Evolutionary conservation across 2,888 invertebrate species (phyloP), one percentile per base, ranked within the genome.

Genomic region (Ernsta delagoae): DNA sequence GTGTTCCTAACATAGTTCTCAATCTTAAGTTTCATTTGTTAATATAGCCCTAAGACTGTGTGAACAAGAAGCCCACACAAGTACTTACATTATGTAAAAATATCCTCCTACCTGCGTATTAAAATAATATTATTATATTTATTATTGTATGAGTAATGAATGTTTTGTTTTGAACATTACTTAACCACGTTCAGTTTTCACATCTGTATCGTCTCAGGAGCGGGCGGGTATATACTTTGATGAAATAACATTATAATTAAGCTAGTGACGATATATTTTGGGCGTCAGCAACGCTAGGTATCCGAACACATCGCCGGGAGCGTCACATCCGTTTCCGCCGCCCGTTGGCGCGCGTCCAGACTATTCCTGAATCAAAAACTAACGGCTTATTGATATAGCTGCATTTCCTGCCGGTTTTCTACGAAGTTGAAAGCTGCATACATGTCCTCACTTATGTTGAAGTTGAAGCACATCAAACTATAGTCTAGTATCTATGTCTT

Each of bases 321-420:
- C 85, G 86, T 85, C 87, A 87, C 78, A 79, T 88, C 87, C 88
- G 84, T 73, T 84, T 84, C 83, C 85, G 73, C 70, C 79, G 78
- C 80, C 79, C 74, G 72, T 72, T 86, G 87, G 87, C 82, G 64
- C 75, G 69, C 71, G 70, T 81, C 88, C 88, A 87, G 79, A 78
- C 82, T 85, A 86, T 86, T 85, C 81, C 81, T 78, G 83, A 56
- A 74, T 75, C 71, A 69, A 60, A 57, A 67, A 60, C 56, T 59
- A 63, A 62, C 9, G 4, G 61, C 34, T 63, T 63, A 64, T 56
- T 57, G 39, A 57, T 43, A 50, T 36, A 53, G 54, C 31, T 62
- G 61, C 67, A 62, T 67, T 67, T 67, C 61, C 67, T 62, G 67
- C 43, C 8, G 45, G n/a, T 45, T 45, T 45, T 45, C 45, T 45